Evolutionary conservation across 2,888 invertebrate species (phyloP).

Genomic region (Pyralis farinalis): DNA sequence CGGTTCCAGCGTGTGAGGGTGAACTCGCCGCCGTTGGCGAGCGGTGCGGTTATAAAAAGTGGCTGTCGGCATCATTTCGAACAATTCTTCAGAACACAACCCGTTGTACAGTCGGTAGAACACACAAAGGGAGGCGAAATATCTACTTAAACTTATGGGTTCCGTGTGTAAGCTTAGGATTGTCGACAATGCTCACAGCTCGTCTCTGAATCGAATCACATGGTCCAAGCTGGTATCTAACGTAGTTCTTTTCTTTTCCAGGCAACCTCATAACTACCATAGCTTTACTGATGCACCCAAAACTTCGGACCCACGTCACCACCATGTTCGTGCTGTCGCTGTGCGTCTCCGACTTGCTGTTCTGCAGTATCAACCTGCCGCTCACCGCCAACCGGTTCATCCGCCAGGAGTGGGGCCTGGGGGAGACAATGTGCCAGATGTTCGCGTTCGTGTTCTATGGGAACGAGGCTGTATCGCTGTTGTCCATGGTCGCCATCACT

Average conservation of each 20-base stretch:
- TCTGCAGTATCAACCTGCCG: slow-evolving; percentile 92
- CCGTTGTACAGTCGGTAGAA: no score
- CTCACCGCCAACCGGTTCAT: slow-evolving; percentile 91
- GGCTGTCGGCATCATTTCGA: no score
- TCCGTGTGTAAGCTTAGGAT: no score
- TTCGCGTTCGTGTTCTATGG: slow-evolving; percentile 95
- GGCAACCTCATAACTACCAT: slow-evolving; percentile 92
- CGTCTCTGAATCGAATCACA: no score
- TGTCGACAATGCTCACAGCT: no score
- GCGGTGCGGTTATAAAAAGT: no score
- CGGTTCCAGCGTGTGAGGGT: no score
- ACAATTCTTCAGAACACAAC: no score
- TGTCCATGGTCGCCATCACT: slow-evolving; percentile 95
- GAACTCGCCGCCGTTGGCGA: no score
- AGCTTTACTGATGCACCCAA: slow-evolving; percentile 88
- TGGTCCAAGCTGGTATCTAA: not conserved
- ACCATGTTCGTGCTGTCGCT: slow-evolving; percentile 93
- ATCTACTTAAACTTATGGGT: no score
- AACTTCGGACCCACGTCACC: slow-evolving; percentile 90
- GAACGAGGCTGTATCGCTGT: slow-evolving; percentile 92
- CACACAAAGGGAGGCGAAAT: no score
- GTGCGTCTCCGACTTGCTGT: slow-evolving; percentile 91
- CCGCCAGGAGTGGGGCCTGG: slow-evolving; percentile 90
- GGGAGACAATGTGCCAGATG: slow-evolving; percentile 88
- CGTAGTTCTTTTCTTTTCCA: slow-evolving; percentile 53